Evolutionary conservation across 1,140 invertebrate species (phyloP), one percentile per base, ranked within the genome.

Genomic region (Orius insidiosus): DNA sequence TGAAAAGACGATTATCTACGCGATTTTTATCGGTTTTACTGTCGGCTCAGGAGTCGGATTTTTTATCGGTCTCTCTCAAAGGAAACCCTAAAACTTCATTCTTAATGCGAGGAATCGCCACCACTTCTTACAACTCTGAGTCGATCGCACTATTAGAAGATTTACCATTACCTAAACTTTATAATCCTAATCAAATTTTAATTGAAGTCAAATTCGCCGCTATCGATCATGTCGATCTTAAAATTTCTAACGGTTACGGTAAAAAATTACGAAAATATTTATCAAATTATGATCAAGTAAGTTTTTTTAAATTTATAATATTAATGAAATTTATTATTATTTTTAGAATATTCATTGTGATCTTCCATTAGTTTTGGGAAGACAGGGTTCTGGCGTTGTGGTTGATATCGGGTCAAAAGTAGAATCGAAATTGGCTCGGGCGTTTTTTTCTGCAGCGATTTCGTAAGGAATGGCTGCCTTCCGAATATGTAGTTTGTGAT

Each of bases 351-450:
- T 56, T 43, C 56, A 64, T 34, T 61, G 60, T 45, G 69, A 70
- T 49, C 61, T 74, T 45, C 76, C 78, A 10, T 62, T 80, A 40
- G 68, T 72, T 43, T 57, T 80, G 3, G 79, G 79, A 2, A 65
- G 79, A 54, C 76, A 79, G 59, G 80, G 76, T 55, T 63, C 75
- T 5, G 80, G 78, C 14, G 57, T 78, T 36, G 68, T 82, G 6
- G 61, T 75, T 15, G 75, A 76, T 41, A 65, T 78, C 39, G 77
- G 77, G 16, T 64, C 60, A 43, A 63, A 63, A 49, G 75, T 79
- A 2, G 61, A 60, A 9, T 60, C 66, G 69, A 75, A 52, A 65
- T 76, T 32, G 76, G 75, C 2, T 75, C 79, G 51, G 72, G 76
- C 61, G 72, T 76, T 8, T 33, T 41, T 13, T 45, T 32, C 30